Evolutionary conservation across 1,140 invertebrate species (phyloP).

Genomic region (Scaptomyza hsui): DNA sequence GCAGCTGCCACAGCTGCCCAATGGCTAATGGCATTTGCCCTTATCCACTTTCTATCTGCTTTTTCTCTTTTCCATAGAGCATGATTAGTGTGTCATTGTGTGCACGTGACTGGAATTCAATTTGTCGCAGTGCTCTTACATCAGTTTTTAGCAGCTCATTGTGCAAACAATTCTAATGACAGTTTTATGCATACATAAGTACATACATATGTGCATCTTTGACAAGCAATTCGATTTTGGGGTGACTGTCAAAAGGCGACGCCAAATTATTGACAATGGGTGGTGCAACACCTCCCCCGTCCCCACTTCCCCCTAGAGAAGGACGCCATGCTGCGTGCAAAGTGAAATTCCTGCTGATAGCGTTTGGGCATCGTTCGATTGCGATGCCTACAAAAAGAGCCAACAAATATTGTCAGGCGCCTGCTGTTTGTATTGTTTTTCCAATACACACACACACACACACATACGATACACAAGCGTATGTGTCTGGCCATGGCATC

Average conservation of each 20-base stretch:
- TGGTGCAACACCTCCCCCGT: too few species aligned
- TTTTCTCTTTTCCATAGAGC: slow-evolving; percentile 28
- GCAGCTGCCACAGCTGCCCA: slow-evolving; percentile 51
- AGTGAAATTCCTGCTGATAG: slow-evolving; percentile 18
- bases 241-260: slow-evolving; percentile 24
- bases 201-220: slow-evolving; percentile 18
- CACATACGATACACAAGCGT: background rate
- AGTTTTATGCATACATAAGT: slow-evolving; percentile 58
- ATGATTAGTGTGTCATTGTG: slow-evolving; percentile 69
- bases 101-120: slow-evolving; percentile 69
- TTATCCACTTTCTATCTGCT: background rate
- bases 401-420: slow-evolving; percentile 45
- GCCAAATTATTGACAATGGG: slow-evolving; percentile 23
- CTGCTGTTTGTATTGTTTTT: slow-evolving; percentile 48
- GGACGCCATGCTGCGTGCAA: slow-evolving; percentile 17
- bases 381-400: slow-evolving; percentile 44
- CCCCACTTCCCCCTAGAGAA: background rate
- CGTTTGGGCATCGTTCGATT: background rate
- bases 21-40: slow-evolving; percentile 45
- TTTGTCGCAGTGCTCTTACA: slow-evolving; percentile 42
- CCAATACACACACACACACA: slow-evolving; percentile 5
- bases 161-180: slow-evolving; percentile 59
- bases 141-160: slow-evolving; percentile 54
- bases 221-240: slow-evolving; percentile 25
- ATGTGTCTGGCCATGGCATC: slow-evolving; percentile 40